phyloP scores from a whole-genome alignment of 2,888 invertebrate species.

The Hipparchia sbordonii region DNA sequence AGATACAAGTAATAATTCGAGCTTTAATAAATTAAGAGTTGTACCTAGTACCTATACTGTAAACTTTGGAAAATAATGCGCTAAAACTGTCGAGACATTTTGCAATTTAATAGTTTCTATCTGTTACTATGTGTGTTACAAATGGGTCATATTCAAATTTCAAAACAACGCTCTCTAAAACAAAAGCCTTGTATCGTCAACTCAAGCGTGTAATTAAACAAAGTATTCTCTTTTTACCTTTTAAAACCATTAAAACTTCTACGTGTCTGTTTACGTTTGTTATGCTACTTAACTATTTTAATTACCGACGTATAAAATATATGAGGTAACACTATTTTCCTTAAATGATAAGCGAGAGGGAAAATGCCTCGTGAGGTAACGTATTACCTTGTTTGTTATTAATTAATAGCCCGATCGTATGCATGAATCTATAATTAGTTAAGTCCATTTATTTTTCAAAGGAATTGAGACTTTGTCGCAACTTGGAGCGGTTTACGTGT shows the following conservation, averaged over 20 bases:
- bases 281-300: slow-evolving; percentile 38
- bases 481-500: slow-evolving; percentile 30
- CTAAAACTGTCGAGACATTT: too few species aligned
- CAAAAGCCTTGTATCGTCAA: slow-evolving; percentile 52
- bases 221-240: slow-evolving; percentile 38
- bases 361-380: slow-evolving; percentile 44
- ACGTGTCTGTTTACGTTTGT: slow-evolving; percentile 33
- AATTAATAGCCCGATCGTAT: slow-evolving; percentile 34
- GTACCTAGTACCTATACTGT: too few species aligned
- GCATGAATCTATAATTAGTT: slow-evolving; percentile 19
- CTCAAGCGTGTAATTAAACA: slow-evolving; percentile 46
- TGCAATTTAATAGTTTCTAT: too few species aligned
- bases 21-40: too few species aligned
- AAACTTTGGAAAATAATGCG: too few species aligned
- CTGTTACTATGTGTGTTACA: neutral
- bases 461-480: neutral
- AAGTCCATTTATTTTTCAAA: slow-evolving; percentile 23
- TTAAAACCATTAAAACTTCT: slow-evolving; percentile 35
- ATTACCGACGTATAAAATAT: slow-evolving; percentile 36
- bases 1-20: too few species aligned
- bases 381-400: slow-evolving; percentile 35
- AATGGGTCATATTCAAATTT: slow-evolving; percentile 36
- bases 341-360: slow-evolving; percentile 59
- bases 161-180: slow-evolving; percentile 49
- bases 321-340: slow-evolving; percentile 51